Conservation (phyloP, 1,140 invertebrate genomes). For the Philaenus spumarius region DNA sequence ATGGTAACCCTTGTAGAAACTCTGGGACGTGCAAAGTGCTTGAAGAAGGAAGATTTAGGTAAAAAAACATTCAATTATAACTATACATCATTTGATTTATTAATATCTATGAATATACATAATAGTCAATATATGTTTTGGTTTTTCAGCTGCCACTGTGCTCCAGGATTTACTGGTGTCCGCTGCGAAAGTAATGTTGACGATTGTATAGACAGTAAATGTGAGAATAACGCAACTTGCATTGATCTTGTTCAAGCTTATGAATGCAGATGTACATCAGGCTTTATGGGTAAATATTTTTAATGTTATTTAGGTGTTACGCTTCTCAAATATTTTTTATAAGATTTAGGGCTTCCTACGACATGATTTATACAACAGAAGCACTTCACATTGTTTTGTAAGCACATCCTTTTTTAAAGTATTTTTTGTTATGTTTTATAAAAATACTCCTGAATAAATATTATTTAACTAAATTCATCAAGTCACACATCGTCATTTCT, state of each 20-base stretch:
- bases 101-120: background rate
- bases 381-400: no score
- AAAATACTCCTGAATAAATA: no score
- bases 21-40: slow-evolving; percentile 78
- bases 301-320: no score
- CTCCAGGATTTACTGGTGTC: slow-evolving; percentile 79
- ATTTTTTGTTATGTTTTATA: no score
- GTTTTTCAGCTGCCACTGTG: slow-evolving; percentile 70
- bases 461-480: no score
- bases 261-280: slow-evolving; percentile 72
- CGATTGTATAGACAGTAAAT: slow-evolving; percentile 74
- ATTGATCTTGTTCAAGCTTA: slow-evolving; percentile 78
- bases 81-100: background rate
- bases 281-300: slow-evolving; percentile 63
- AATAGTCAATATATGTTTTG: background rate
- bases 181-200: slow-evolving; percentile 89
- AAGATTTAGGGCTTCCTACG: no score
- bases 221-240: slow-evolving; percentile 87
- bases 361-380: no score
- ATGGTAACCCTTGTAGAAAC: slow-evolving; percentile 89
- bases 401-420: no score
- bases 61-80: slow-evolving; percentile 27
- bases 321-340: no score
- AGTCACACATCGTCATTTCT: no score
- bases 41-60: slow-evolving; percentile 87